Conservation (phyloP, 2,113 vertebrate genomes). For the Girardinichthys multiradiatus region DNA sequence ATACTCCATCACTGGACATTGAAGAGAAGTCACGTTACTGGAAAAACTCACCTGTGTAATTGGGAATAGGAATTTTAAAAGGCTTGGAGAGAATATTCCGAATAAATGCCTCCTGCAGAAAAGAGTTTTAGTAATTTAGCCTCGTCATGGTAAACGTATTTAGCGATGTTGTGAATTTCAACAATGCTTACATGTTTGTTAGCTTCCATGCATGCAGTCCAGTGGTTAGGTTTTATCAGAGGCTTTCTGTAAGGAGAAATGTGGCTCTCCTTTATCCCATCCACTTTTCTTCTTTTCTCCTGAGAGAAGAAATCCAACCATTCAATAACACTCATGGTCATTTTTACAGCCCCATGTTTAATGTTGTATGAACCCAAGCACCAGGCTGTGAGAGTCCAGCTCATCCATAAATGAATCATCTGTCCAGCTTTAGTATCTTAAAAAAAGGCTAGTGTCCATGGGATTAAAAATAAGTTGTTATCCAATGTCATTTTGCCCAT, state of each 20-base stretch:
- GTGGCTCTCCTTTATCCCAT: constrained; percentile 70
- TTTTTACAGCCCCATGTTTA: neutral
- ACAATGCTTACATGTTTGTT: constrained; percentile 86
- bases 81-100: constrained; percentile 95
- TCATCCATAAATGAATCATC: too few species aligned
- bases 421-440: too few species aligned
- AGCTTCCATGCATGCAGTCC: constrained; percentile 82
- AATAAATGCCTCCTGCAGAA: constrained; percentile 91
- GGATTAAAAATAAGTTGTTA: too few species aligned
- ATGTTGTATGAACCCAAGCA: neutral
- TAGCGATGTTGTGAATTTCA: neutral
- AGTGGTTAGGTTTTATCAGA: constrained; percentile 82
- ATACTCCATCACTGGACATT: neutral
- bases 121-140: fast-evolving
- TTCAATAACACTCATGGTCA: neutral
- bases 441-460: too few species aligned
- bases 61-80: constrained; percentile 95
- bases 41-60: constrained; percentile 88
- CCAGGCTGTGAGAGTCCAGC: too few species aligned
- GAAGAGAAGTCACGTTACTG: neutral
- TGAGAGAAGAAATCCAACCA: constrained; percentile 44
- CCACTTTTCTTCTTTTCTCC: constrained; percentile 81
- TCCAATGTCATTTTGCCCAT: too few species aligned
- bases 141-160: neutral
- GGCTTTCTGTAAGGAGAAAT: constrained; percentile 87